These are phyloP conservation scores for Asarcornis scutulata DNA, from an alignment of 2,113 vertebrate genomes.

Conservation along the genomic window DNA sequence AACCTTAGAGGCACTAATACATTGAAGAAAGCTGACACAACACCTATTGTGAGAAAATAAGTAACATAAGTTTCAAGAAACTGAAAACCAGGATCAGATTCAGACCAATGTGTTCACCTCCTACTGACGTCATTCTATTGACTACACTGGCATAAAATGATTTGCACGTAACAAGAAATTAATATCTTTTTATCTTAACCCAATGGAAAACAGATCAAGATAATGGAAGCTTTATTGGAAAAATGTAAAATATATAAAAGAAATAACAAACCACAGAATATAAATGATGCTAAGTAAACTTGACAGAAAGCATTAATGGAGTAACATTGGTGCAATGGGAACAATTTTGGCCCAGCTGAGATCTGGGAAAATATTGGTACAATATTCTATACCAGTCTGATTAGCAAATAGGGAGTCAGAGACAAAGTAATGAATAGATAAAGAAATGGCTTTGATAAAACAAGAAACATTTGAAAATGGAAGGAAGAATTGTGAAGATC, in stretches of 20 bases:
- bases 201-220: not conserved
- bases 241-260: not conserved
- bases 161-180: not conserved
- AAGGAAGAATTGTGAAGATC: not conserved
- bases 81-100: not conserved
- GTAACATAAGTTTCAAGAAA: not conserved
- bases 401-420: not conserved
- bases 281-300: not conserved
- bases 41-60: not conserved
- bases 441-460: not conserved
- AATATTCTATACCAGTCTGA: not conserved
- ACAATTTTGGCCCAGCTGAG: not conserved
- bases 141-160: not conserved
- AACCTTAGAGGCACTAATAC: not conserved
- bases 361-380: not conserved
- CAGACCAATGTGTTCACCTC: not conserved
- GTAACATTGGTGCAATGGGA: not conserved
- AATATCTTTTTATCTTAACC: not conserved
- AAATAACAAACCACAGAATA: not conserved
- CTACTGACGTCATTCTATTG: not conserved
- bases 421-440: not conserved
- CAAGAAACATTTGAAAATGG: not conserved
- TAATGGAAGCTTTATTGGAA: not conserved
- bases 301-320: not conserved
- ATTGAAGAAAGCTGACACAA: not conserved